Conservation (phyloP, 2,113 vertebrate genomes). For the Typhlomys cinereus region DNA sequence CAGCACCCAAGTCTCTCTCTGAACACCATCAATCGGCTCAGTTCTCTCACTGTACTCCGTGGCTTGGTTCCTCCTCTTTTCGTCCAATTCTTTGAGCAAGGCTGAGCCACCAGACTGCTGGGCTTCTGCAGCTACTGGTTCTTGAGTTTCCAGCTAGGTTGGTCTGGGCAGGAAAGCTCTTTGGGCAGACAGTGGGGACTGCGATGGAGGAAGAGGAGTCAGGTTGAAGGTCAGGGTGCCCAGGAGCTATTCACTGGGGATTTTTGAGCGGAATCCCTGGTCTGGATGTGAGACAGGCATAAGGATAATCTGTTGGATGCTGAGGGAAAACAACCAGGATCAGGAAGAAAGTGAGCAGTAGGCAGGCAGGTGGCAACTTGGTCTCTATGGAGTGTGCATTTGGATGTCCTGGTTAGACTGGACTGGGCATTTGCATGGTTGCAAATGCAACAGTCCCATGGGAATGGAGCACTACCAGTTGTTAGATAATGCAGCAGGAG, state of each 20-base stretch:
- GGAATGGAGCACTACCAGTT: neutral
- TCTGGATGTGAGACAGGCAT: neutral
- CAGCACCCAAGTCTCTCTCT: accelerated
- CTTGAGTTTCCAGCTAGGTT: neutral
- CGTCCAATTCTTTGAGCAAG: neutral
- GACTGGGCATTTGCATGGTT: neutral
- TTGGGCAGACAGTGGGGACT: neutral
- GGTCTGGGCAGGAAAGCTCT: neutral
- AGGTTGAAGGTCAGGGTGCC: neutral
- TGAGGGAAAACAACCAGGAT: neutral
- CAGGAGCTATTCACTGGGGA: neutral
- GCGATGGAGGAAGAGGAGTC: neutral
- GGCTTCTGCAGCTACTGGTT: neutral
- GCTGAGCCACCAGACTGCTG: neutral
- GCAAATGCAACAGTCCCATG: neutral
- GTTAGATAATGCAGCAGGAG: neutral
- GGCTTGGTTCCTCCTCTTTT: neutral
- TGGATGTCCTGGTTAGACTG: neutral
- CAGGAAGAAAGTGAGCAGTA: neutral
- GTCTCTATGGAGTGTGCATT: neutral
- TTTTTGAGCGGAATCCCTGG: neutral
- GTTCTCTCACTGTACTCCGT: neutral
- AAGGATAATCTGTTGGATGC: neutral
- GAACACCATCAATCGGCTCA: neutral
- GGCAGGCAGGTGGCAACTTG: neutral